Base-by-base conservation (phyloP, 2,888 invertebrate species). In the Schizaphis graminum region DNA sequence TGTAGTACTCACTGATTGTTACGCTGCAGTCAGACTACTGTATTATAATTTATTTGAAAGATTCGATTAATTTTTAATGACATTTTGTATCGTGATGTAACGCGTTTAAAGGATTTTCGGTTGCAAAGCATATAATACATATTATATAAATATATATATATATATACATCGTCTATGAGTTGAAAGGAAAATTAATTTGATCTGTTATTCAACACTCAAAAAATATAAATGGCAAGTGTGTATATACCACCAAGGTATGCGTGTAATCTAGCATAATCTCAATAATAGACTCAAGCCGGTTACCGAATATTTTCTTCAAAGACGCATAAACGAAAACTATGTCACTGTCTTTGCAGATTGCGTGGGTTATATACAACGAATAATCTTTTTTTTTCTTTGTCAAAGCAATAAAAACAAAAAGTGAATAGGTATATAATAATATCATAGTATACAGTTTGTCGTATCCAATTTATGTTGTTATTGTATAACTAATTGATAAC, bases 1-100 rank as follows among this genome's bases (percentile, higher is more conserved):
- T 13, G 3, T 8, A 35, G 21, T 21, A 44, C 16, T 41, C 28
- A 53, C 44, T 44, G 28, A 61, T 44, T 44, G 67, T 67, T 57
- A 67, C 4, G 0, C 53, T 5, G 53, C n/a, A 35, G 26, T 88
- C 53, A 35, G n/a, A 21, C 77, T 77, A 8, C 53, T 11, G 67
- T 35, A 77, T 77, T 77, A 35, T 35, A 77, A 77, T 77, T 24
- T 53, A 88, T 35, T 53, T 35, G 35, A 88, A 88, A 53, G 35
- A n/a, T 87, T 87, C 49, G n/a, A 87, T 87, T 49, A 87, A 88
- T 35, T 88, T 77, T 88, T 24, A 88, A 88, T 28, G 57, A 61
- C 28, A 89, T 57, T 56, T 56, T 47, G 26, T 35, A 28, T 84
- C 10, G 44, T 85, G 84, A 44, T 84, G 53, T 44, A 53, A 77